These are phyloP conservation scores for Sarcophaga peregrina DNA, from an alignment of 1,140 invertebrate genomes.

Conservation along the genomic window DNA sequence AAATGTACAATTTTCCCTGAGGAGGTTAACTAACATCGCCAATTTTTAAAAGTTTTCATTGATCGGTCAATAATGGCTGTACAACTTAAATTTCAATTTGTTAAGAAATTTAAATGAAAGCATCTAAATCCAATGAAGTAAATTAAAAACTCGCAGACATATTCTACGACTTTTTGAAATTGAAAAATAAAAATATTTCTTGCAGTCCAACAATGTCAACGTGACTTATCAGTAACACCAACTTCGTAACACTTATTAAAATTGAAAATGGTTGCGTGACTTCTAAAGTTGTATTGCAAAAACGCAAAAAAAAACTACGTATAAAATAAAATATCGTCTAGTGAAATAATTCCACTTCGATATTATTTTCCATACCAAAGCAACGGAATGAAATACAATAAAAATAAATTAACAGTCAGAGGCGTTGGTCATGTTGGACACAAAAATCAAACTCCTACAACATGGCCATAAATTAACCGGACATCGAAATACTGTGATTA, in stretches of 20 bases:
- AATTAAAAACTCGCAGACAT: no score
- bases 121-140: no score
- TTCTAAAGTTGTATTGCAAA: background rate
- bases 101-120: no score
- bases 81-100: no score
- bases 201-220: no score
- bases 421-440: conserved; percentile 6
- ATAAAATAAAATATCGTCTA: conserved; percentile 1
- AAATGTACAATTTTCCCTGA: no score
- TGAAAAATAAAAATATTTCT: no score
- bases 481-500: conserved; percentile 5
- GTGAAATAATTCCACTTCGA: conserved; percentile 20
- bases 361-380: conserved; percentile 24
- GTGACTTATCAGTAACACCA: no score
- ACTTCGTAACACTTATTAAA: conserved; percentile 11
- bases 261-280: conserved; percentile 38
- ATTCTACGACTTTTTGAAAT: no score
- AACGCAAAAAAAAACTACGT: background rate
- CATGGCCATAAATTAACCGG: conserved; percentile 30
- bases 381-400: background rate
- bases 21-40: no score
- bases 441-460: conserved; percentile 27
- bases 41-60: no score
- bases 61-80: no score
- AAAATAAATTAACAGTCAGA: background rate